Conservation (phyloP, 2,113 vertebrate species). For the Pao palembangensis region DNA sequence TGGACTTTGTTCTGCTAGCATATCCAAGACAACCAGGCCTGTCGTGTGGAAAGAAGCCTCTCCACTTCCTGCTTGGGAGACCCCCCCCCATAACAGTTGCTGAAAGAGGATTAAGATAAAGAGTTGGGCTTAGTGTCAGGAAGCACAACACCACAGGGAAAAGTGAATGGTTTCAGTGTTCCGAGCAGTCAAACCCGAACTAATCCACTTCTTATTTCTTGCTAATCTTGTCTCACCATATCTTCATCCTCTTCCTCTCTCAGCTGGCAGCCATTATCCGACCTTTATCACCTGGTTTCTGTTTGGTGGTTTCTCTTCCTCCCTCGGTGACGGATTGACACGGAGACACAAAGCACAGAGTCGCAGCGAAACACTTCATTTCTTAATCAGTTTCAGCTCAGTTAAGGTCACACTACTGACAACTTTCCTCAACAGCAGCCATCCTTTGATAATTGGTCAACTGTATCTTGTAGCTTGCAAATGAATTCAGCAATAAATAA, state of each 20-base stretch:
- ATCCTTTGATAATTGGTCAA: too few species aligned
- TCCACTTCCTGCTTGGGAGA: constrained; percentile 59
- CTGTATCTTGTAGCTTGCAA: too few species aligned
- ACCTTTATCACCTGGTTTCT: constrained; percentile 50
- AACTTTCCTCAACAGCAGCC: too few species aligned
- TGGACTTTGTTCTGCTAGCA: not conserved
- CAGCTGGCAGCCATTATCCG: constrained; percentile 55
- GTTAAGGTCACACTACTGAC: too few species aligned
- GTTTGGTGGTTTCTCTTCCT: constrained; percentile 55
- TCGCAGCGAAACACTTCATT: constrained; percentile 22
- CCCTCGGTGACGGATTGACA: constrained; percentile 16
- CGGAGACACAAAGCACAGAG: constrained; percentile 15
- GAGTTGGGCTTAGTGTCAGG: constrained; percentile 69
- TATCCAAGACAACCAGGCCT: constrained; percentile 12
- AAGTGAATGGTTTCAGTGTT: constrained; percentile 66
- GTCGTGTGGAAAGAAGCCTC: constrained; percentile 41
- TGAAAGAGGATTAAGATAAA: constrained; percentile 74
- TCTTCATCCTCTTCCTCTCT: constrained; percentile 63
- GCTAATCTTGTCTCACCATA: constrained; percentile 69
- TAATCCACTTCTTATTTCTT: constrained; percentile 73
- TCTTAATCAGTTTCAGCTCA: not conserved
- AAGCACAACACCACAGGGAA: constrained; percentile 49
- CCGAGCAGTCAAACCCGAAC: constrained; percentile 55
- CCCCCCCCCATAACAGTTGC: constrained; percentile 49
- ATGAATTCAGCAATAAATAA: too few species aligned